Evolutionary conservation across 2,797 vertebrate species (phyloP).

Genomic region (Sebastes nivosus): DNA sequence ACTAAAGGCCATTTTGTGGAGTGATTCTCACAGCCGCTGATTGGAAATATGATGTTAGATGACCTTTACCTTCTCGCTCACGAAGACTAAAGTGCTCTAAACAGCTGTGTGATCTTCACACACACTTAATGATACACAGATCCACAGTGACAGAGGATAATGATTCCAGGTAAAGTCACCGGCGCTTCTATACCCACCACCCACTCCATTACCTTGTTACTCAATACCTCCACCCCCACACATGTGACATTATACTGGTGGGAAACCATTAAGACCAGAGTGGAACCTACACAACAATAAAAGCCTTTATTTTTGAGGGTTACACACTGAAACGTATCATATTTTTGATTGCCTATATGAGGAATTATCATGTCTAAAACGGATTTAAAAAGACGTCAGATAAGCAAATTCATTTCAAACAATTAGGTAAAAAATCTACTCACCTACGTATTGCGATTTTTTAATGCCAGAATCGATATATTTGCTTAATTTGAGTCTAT

Average conservation of each 20-base stretch:
- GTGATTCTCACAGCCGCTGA: not conserved
- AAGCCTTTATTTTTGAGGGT: not conserved
- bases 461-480: too few species aligned
- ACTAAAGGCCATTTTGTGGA: not conserved
- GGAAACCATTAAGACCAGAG: conserved; percentile 44
- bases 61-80: not conserved
- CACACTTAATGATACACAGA: not conserved
- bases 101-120: not conserved
- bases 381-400: not conserved
- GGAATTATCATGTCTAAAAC: not conserved
- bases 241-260: conserved; percentile 61
- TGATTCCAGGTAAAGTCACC: conserved; percentile 39
- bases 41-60: conserved; percentile 3
- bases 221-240: conserved; percentile 35
- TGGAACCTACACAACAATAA: conserved; percentile 7
- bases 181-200: not conserved
- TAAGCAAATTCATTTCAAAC: not conserved
- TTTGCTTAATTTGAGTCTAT: too few species aligned
- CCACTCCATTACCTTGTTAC: conserved; percentile 50
- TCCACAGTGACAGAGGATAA: not conserved
- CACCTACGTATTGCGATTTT: too few species aligned
- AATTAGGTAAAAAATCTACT: too few species aligned
- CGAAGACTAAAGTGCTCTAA: not conserved
- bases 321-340: not conserved
- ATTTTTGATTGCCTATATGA: not conserved